Evolutionary conservation across 2,113 vertebrate species (phyloP), one percentile per base, ranked within the genome.

Genomic region (Megalops atlanticus): DNA sequence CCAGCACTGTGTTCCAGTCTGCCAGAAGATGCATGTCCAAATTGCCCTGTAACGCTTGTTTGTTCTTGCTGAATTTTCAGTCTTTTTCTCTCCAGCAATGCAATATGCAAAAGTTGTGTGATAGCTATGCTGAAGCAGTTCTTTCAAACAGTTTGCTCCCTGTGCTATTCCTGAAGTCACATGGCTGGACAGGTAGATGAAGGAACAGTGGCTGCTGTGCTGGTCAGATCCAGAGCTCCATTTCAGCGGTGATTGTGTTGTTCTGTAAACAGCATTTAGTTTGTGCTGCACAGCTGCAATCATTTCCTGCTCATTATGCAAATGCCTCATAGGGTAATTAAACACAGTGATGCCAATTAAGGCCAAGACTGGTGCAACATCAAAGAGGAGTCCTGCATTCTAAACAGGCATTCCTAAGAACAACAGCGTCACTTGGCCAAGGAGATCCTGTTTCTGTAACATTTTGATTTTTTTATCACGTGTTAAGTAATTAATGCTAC

Each of bases 291-390:
- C 84, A 84, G 83, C 86, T 85, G 84, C 80, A 79, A 80, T 83
- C 47, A 77, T 84, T 81, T 84, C 84, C 80, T 82, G 68, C 86
- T 91, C 84, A 84, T 91, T 89, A 89, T 74, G 81, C 74, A 86
- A 89, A 90, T 83, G 88, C 88, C 88, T 92, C 88, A 89, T 86
- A 11, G 78, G 82, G 85, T 89, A 89, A 92, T 90, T 92, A 88
- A 90, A 89, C 89, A 86, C 88, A 90, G 88, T 80, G 79, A 83
- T 84, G 77, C 74, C 85, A 88, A 92, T 92, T 86, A 90, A 86
- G 84, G 83, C 80, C 76, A 79, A 85, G 12, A 77, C 78, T 83
- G 78, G 81, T 78, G 84, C 80, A 27, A 81, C 84, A 80, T 89
- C 90, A 86, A 82, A 43, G 79, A 86, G 87, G 88, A 86, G 80